phyloP scores from a whole-genome alignment of 2,797 vertebrate species.

The Emys orbicularis region DNA sequence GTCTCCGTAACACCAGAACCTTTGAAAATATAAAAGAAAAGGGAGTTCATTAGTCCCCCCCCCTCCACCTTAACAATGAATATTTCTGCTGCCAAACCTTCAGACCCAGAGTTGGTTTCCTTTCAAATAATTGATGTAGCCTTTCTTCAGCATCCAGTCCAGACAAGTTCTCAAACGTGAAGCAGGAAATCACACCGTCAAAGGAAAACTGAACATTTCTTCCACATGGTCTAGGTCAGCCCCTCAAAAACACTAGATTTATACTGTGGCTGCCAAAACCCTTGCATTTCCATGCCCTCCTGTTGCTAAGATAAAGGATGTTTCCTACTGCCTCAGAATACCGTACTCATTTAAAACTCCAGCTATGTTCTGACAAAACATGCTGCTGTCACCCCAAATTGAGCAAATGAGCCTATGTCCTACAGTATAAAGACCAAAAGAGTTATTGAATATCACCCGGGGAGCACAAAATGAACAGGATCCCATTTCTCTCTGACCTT shows the following conservation, averaged over 20 bases:
- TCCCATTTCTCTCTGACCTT: slow-evolving; percentile 90
- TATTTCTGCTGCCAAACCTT: slow-evolving; percentile 79
- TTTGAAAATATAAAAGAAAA: slow-evolving; percentile 65
- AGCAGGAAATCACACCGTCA: slow-evolving; percentile 89
- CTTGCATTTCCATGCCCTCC: slow-evolving; percentile 84
- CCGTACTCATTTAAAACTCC: slow-evolving; percentile 80
- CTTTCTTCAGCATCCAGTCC: slow-evolving; percentile 79
- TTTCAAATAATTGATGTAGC: slow-evolving; percentile 87
- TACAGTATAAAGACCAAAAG: slow-evolving; percentile 82
- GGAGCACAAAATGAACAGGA: slow-evolving; percentile 88
- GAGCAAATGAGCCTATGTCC: slow-evolving; percentile 83
- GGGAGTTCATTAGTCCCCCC: slow-evolving; percentile 58
- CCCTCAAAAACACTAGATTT: slow-evolving; percentile 83
- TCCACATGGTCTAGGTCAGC: slow-evolving; percentile 82
- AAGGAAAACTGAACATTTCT: slow-evolving; percentile 84
- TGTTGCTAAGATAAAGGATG: slow-evolving; percentile 87
- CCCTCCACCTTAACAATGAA: slow-evolving; percentile 80
- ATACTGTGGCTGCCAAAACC: slow-evolving; percentile 82
- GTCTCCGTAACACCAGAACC: slow-evolving; percentile 48
- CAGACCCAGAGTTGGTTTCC: slow-evolving; percentile 82
- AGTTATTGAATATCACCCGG: slow-evolving; percentile 91
- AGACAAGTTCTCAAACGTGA: slow-evolving; percentile 81
- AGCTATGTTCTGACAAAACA: slow-evolving; percentile 83
- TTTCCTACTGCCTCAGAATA: slow-evolving; percentile 80
- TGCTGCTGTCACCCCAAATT: slow-evolving; percentile 85